Conservation (phyloP, 1,140 invertebrate species). For the Drosophila ironensis region DNA sequence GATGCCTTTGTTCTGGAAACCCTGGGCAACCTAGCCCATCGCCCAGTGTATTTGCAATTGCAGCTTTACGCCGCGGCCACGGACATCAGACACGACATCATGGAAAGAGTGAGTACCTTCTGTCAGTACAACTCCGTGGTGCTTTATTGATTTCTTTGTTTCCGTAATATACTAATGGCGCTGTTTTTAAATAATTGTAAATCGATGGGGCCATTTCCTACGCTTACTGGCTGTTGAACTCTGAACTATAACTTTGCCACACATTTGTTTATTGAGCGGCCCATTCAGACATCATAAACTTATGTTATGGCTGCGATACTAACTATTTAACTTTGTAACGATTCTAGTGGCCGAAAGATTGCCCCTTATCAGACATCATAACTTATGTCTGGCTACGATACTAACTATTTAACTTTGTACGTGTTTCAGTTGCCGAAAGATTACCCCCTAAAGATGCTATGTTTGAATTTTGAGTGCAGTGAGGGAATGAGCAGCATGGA, state of each 20-base stretch:
- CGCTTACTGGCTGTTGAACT: too few relatives aligned
- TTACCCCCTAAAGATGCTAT: conserved; percentile 49
- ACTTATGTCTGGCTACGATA: background rate
- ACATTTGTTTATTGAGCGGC: too few relatives aligned
- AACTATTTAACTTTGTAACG: too few relatives aligned
- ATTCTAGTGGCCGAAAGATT: too few relatives aligned
- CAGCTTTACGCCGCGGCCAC: conserved; percentile 60
- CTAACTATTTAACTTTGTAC: too few relatives aligned
- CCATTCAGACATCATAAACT: too few relatives aligned
- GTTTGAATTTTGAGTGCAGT: conserved; percentile 62
- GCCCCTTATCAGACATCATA: background rate
- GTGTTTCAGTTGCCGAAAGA: conserved; percentile 43
- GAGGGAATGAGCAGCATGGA: conserved; percentile 51
- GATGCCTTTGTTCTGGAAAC: conserved; percentile 52
- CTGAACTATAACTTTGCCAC: too few relatives aligned
- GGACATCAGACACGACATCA: conserved; percentile 61
- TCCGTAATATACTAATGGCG: too few relatives aligned
- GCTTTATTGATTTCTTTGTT: too few relatives aligned
- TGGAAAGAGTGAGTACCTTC: conserved; percentile 52
- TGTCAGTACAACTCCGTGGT: background rate
- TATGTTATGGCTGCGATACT: too few relatives aligned
- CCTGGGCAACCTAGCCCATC: conserved; percentile 29
- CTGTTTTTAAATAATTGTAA: too few relatives aligned
- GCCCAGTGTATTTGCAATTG: conserved; percentile 35
- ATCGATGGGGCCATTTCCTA: too few relatives aligned